These are phyloP conservation scores for Xenopus borealis DNA, from an alignment of 2,113 vertebrate species.

Conservation along the genomic window DNA sequence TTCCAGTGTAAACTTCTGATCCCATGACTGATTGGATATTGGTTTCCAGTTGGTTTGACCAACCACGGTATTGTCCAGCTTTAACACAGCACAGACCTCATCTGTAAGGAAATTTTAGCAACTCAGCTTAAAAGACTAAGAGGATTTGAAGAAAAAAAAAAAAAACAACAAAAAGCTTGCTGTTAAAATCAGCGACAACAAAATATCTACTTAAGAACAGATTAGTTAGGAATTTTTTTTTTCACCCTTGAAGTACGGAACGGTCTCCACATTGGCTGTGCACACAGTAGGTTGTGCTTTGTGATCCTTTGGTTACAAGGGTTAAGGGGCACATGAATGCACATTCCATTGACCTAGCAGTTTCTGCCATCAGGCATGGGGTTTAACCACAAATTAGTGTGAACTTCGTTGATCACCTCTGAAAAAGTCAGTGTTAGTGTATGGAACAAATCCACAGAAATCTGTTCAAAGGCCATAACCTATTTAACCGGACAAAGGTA, in stretches of 20 bases:
- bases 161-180: slow-evolving; percentile 44
- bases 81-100: slow-evolving; percentile 95
- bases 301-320: neutral
- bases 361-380: neutral
- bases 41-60: slow-evolving; percentile 96
- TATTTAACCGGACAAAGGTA: too few species aligned
- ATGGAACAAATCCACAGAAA: neutral
- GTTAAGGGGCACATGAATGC: neutral
- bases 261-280: neutral
- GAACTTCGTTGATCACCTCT: too few species aligned
- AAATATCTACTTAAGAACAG: slow-evolving; percentile 39
- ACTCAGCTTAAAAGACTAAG: slow-evolving; percentile 61
- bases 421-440: neutral
- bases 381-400: neutral
- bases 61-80: slow-evolving; percentile 97
- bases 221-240: slow-evolving; percentile 18
- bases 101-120: slow-evolving; percentile 74
- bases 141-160: slow-evolving; percentile 55
- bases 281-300: neutral
- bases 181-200: slow-evolving; percentile 41
- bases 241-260: neutral
- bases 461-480: neutral
- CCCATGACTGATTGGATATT: slow-evolving; percentile 97
- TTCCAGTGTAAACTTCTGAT: slow-evolving; percentile 98
- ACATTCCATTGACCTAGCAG: neutral